Base-by-base conservation (phyloP, 2,797 vertebrate species). In the Balearica regulorum region DNA sequence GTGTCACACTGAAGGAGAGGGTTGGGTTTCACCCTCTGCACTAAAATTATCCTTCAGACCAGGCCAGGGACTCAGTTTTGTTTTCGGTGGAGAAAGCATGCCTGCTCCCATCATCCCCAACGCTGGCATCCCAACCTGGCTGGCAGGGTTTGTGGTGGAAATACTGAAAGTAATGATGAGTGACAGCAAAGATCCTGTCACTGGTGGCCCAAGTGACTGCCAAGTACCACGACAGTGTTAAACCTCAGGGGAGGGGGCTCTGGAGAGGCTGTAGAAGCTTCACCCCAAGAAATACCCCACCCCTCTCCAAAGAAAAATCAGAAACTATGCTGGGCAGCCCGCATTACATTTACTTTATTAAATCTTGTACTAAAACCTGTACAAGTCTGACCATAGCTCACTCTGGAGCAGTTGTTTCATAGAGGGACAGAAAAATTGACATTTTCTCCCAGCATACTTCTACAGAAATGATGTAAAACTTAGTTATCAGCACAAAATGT, bases 1-100 rank as follows among this genome's bases (percentile, higher is more conserved):
- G 0, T 76, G 70, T 76, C 69, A 71, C 0, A 0, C 73, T 75
- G 79, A 69, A 86, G 46, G 28, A 82, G 43, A 77, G 35, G 58
- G 31, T 58, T 65, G 28, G 25, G 37, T 96, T 97, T 95, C 80
- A 87, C 62, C 22, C 60, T 76, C 41, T 16, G 71, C 78, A n/a
- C 89, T 95, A 94, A 96, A 95, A 93, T 94, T 89, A 91, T 89
- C 65, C 55, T 71, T 82, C 68, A 81, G 77, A 46, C 73, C 21
- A 13, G 44, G 37, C 83, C 55, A 62, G 75, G 37, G 35, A 39
- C 29, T 80, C 15, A 10, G 70, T 62, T 48, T 84, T 49, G 20
- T 13, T 91, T 89, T 89, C 8, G 3, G 9, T 73, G 64, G 70
- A 85, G 82, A 70, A 58, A 35, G 15, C 15, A 2, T 31, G 33